Base-by-base conservation (phyloP, 1,140 invertebrate genomes). In the Drosophila lini region DNA sequence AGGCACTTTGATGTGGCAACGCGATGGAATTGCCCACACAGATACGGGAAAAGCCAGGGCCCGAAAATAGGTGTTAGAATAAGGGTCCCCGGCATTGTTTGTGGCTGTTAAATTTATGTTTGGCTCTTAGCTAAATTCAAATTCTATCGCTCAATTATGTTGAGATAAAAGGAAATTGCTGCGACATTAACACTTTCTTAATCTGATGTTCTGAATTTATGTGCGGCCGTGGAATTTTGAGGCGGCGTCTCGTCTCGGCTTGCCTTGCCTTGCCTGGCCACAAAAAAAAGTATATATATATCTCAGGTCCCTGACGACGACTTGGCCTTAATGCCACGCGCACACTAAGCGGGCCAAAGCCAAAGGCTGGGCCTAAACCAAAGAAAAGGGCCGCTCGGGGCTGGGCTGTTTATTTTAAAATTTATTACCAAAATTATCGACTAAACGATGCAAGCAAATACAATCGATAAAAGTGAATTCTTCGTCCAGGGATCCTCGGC, bases 401-500 rank as follows among this genome's bases (percentile, higher is more conserved):
- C 10, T 15, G 59, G 73, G 71, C 85, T 89, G 84, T 89, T 89
- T 89, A 89, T 84, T 89, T 88, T 89, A 84, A 91, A 91, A 91
- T 91, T 91, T 91, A 91, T 91, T 85, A 91, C 89, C 81, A 86
- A 91, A 91, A 91, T 91, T 91, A 91, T 91, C 89, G 89, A 91
- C 89, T 91, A 91, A 91, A 91, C 89, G 89, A 85, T 91, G 90
- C 89, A 91, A 90, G 89, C 89, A 90, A 91, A 90, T 91, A 90
- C 89, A 91, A 90, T 85, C 84, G 90, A 91, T 91, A 91, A 91
- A 90, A 91, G 58, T 90, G 88, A 91, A 90, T 90, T 90, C 86
- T 90, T 85, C 6, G 67, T 42, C 41, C 28, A 55, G 52, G 53
- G 44, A 32, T 45, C 45, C 64, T 74, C 74, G 11, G 41, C n/a